Evolutionary conservation across 1,140 invertebrate species (phyloP), one percentile per base, ranked within the genome.

Genomic region (Liolophura sinensis): DNA sequence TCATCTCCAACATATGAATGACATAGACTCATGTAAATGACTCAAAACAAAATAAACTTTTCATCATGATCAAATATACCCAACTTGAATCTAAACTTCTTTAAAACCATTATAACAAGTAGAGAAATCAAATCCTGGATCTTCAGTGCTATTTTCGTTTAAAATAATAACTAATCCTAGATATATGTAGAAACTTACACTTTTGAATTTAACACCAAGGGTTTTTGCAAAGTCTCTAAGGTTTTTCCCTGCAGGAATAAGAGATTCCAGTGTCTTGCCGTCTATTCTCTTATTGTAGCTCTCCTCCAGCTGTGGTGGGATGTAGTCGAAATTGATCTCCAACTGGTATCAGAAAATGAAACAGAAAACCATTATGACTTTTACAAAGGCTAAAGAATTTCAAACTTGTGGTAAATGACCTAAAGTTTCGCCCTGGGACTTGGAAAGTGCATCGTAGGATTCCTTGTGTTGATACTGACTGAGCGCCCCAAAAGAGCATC

Each of bases 271-370:
- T 3, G 67, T 59, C 11, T 67, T 66, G 16, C 78, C 78, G 27
- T 72, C 68, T 54, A 52, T 65, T 55, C 76, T 74, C 54, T 68
- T 52, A 11, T 58, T 62, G 48, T 76, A 78, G 16, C 67, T 60
- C 14, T 69, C 71, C 56, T 76, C 74, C 51, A 75, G 20, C 16
- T 72, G 70, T 20, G 68, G 67, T 14, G 76, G 76, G n/a, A 78
- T 73, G 64, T 78, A 78, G 62, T 78, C 77, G 16, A 72, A 70
- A 55, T 78, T 76, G 14, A 78, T 67, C 57, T 72, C 71, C 55
- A 76, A 62, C 74, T 76, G 52, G 5, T 60, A 52, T 24, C 51
- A 54, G 31, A 40, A 40, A 40, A 5, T 40, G 31, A 40, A 9
- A 40, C 55, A 20, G 9, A 40, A 40, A 40, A 40, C n/a, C 24